Evolutionary conservation across 2,113 vertebrate species (phyloP).

Genomic region (Procavia capensis): DNA sequence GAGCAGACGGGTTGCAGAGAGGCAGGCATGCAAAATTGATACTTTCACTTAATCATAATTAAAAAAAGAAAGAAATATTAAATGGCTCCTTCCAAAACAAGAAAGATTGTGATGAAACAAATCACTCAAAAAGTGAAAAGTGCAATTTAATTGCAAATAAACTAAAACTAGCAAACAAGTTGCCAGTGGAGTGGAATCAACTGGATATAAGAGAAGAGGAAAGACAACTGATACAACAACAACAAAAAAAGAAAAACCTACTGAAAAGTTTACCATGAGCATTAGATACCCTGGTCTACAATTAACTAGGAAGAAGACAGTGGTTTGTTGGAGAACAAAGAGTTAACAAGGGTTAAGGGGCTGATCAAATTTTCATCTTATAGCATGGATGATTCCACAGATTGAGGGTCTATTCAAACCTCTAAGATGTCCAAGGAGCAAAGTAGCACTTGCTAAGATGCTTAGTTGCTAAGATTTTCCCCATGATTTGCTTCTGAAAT

Average conservation of each 20-base stretch:
- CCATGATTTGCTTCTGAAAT: not conserved
- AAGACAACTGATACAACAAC: not conserved
- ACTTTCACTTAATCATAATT: too few relatives aligned
- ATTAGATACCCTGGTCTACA: not conserved
- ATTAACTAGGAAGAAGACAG: constrained; percentile 11
- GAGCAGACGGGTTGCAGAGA: too few relatives aligned
- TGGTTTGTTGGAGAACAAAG: not conserved
- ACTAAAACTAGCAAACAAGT: too few relatives aligned
- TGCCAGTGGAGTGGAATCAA: too few relatives aligned
- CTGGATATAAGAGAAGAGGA: not conserved
- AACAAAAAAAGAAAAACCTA: not conserved
- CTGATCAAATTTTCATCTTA: constrained; percentile 22
- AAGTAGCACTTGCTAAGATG: not conserved
- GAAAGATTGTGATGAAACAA: not conserved
- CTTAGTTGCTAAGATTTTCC: not conserved
- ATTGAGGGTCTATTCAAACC: constrained; percentile 21
- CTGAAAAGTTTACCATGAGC: not conserved
- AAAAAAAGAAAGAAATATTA: constrained; percentile 26
- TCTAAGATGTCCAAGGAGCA: not conserved
- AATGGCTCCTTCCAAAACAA: constrained; percentile 14
- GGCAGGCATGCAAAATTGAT: too few relatives aligned
- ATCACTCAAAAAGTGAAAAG: not conserved
- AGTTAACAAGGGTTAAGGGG: not conserved
- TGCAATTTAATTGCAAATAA: not conserved
- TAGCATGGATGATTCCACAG: not conserved